A percentile compares a stretch with the other conserved stretches of the same genome.
These are phyloP conservation scores for Nemapogon koenigi DNA, from an alignment of 2,888 invertebrate species.

Conservation along the genomic window DNA sequence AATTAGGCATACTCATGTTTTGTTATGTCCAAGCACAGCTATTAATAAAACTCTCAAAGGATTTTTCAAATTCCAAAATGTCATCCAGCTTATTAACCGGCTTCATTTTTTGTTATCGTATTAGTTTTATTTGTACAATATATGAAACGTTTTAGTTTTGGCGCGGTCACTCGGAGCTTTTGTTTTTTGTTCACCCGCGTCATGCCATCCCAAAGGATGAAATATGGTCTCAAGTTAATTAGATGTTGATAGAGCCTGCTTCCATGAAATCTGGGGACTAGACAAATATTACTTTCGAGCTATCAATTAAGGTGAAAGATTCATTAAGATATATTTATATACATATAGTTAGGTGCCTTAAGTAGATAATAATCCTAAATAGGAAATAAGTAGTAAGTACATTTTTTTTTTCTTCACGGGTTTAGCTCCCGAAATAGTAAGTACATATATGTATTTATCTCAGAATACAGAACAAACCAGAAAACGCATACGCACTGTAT, in stretches of 20 bases:
- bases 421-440: too few species aligned
- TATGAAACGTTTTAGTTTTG: conserved; percentile 59
- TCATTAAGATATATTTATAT: too few species aligned
- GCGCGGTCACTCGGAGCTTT: conserved; percentile 58
- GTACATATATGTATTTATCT: too few species aligned
- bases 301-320: too few species aligned
- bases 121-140: conserved; percentile 48
- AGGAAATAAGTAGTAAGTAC: too few species aligned
- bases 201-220: conserved; percentile 52
- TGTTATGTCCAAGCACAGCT: too few species aligned
- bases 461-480: too few species aligned
- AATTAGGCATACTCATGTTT: too few species aligned
- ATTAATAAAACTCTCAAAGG: conserved; percentile 53
- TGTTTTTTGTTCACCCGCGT: conserved; percentile 51
- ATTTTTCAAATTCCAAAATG: conserved; percentile 63
- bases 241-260: conserved; percentile 44
- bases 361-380: too few species aligned
- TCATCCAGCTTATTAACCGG: conserved; percentile 64
- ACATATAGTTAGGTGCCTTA: too few species aligned
- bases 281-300: neutral
- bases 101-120: conserved; percentile 52
- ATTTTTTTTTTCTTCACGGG: too few species aligned
- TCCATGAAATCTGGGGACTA: conserved; percentile 22
- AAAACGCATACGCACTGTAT: too few species aligned
- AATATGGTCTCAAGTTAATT: conserved; percentile 62